Conservation (phyloP, 1,140 invertebrate genomes). For the Drosophila tsacasi region DNA sequence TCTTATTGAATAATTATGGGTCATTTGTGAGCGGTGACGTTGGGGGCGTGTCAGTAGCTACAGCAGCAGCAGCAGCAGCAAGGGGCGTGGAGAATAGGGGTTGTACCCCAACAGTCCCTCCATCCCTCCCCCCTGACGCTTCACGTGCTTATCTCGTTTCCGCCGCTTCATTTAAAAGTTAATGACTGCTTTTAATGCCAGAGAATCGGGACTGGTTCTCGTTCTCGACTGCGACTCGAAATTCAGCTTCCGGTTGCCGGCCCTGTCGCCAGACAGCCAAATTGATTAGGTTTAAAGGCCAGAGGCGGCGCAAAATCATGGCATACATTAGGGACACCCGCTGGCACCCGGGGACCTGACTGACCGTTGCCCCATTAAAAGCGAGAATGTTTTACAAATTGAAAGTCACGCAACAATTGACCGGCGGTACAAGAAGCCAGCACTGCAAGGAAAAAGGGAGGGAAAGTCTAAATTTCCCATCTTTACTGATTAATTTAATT, state of each 20-base stretch:
- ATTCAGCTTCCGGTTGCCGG: constrained; percentile 52
- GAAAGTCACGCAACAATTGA: constrained; percentile 83
- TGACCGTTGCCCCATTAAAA: constrained; percentile 37
- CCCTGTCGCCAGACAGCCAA: constrained; percentile 73
- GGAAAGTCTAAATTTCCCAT: neutral
- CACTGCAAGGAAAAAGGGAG: neutral
- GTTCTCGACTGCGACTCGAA: constrained; percentile 19
- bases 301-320: constrained; percentile 55
- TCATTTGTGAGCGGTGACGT: constrained; percentile 72
- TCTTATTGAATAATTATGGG: constrained; percentile 84
- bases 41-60: constrained; percentile 61
- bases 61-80: neutral
- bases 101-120: neutral
- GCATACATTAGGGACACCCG: constrained; percentile 64
- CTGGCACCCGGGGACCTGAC: neutral
- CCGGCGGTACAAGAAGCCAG: neutral
- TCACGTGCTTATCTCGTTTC: constrained; percentile 82
- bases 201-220: constrained; percentile 17
- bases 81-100: neutral
- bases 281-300: constrained; percentile 74
- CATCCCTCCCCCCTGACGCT: constrained; percentile 27
- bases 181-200: constrained; percentile 80
- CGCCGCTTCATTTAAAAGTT: constrained; percentile 83
- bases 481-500: neutral
- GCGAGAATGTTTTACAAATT: constrained; percentile 68